Conservation (phyloP, 2,113 vertebrate species). For the Electrona antarctica region DNA sequence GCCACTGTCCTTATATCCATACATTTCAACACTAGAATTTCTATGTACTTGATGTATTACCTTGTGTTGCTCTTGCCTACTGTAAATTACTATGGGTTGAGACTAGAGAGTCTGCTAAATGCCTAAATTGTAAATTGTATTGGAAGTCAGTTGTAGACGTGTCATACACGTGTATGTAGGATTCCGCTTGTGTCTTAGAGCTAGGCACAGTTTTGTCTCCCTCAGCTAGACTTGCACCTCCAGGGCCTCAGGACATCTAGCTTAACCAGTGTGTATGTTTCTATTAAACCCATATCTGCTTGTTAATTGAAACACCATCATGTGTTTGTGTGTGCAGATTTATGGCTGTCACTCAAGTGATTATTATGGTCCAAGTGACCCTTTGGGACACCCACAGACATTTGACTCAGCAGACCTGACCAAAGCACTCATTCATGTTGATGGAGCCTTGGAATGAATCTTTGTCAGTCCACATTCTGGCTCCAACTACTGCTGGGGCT, state of each 20-base stretch:
- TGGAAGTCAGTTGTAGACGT: not conserved
- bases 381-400: constrained; percentile 57
- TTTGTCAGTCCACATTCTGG: constrained; percentile 44
- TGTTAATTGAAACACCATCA: constrained; percentile 16
- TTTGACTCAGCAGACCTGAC: constrained; percentile 69
- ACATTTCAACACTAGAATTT: not conserved
- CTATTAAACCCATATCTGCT: not conserved
- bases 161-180: no score
- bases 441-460: constrained; percentile 52
- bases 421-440: constrained; percentile 62
- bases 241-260: no score
- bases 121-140: not conserved
- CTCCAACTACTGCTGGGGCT: constrained; percentile 51
- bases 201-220: no score
- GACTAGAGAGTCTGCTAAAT: no score
- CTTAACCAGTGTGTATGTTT: no score
- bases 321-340: not conserved
- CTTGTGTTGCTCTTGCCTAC: no score
- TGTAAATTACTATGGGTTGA: no score
- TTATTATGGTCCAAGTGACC: constrained; percentile 25
- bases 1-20: not conserved
- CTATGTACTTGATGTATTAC: no score
- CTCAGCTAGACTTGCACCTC: no score
- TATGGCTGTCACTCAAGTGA: constrained; percentile 10
- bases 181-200: no score